Base-by-base conservation (phyloP, 1,140 invertebrate genomes). In the Nomia melanderi region DNA sequence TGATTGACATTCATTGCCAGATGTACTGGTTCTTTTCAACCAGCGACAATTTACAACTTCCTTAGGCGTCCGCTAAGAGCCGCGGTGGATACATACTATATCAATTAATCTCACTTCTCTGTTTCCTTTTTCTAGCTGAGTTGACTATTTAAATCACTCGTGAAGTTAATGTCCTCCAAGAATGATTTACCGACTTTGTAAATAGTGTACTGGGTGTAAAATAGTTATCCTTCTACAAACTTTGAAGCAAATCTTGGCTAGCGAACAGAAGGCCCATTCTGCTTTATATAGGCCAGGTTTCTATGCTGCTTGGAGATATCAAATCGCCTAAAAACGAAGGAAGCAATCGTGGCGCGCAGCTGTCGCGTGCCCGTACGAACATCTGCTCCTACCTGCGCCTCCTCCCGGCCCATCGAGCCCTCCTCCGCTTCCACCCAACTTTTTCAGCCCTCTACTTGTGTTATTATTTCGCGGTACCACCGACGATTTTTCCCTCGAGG, bases 291-390 rank as follows among this genome's bases (percentile, higher is more conserved):
- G 9, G 63, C n/a, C 20, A 12, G 25, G 25, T 41, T 14, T 27
- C 39, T 44, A 54, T 50, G 41, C 54, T n/a, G n/a, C 36, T 31
- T 47, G 3, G 27, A 41, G 76, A 79, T 79, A 74, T 71, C 56
- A 31, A 78, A 83, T 83, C 70, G 20, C 62, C 25, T 74, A 63
- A 76, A n/a, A n/a, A 60, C 57, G 44, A 62, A 71, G 41, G 53
- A 25, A 57, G 70, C n/a, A 66, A 76, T 60, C 60, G 56, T 82
- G 64, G 77, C 53, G 72, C 71, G 67, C 82, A 84, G 82, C 82
- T 84, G 82, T 84, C 82, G 81, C 81, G 77, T 83, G 82, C 69
- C 67, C 66, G 54, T 31, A 57, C 33, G 20, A 79, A 84, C 82
- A 84, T 84, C 82, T 84, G 82, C 82, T 27, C 47, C 41, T 83